A percentile compares a stretch with the other conserved stretches of the same genome.
phyloP scores from a whole-genome alignment of 2,113 vertebrate genomes.

The Amazona guildingii region DNA sequence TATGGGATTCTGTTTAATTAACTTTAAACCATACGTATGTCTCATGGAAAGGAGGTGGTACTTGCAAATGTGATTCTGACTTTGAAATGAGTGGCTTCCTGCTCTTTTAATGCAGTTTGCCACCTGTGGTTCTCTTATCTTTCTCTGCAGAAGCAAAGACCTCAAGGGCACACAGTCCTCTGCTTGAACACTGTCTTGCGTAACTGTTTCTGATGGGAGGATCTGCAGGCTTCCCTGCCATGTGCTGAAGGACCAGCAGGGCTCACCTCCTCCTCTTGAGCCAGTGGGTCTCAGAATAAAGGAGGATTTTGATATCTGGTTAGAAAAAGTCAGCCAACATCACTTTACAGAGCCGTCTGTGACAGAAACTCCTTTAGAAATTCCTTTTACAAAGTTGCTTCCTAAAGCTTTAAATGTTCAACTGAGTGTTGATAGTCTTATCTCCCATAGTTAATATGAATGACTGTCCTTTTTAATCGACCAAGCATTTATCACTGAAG shows the following conservation, averaged over 20 bases:
- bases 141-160: not conserved
- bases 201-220: not conserved
- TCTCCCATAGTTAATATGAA: constrained; percentile 11
- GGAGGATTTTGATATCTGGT: not conserved
- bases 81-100: not conserved
- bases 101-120: not conserved
- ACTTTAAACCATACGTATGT: not conserved
- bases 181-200: not conserved
- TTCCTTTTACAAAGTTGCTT: not conserved
- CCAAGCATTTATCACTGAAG: not conserved
- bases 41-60: not conserved
- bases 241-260: not conserved
- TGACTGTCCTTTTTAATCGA: constrained; percentile 11
- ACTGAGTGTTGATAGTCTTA: not conserved
- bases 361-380: not conserved
- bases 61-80: not conserved
- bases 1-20: not conserved
- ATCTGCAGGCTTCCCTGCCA: not conserved
- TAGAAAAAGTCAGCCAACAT: not conserved
- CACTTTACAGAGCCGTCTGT: not conserved
- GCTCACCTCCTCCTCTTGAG: not conserved
- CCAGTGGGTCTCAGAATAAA: not conserved
- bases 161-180: not conserved
- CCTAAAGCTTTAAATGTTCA: not conserved
- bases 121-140: not conserved